Conservation (phyloP, 2,113 vertebrate species). For the Uria aalge region DNA sequence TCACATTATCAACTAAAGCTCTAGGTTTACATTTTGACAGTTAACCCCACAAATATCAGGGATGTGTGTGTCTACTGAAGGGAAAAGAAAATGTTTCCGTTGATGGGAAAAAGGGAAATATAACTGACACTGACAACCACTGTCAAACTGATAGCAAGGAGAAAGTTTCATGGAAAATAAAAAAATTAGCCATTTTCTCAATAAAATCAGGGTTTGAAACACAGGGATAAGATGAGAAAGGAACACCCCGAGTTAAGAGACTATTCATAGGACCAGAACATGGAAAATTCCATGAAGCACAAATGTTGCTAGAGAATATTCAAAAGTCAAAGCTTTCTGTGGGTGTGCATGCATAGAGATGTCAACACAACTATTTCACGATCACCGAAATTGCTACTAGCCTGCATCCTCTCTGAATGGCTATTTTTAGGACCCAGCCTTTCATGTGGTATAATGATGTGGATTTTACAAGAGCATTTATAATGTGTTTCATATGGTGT, state of each 20-base stretch:
- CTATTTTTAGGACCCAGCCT: constrained; percentile 80
- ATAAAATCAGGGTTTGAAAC: neutral
- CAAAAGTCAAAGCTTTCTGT: constrained; percentile 42
- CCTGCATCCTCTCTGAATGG: constrained; percentile 72
- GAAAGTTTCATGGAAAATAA: neutral
- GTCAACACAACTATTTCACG: constrained; percentile 71
- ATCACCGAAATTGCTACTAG: constrained; percentile 75
- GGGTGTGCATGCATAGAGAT: constrained; percentile 37
- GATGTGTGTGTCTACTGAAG: neutral
- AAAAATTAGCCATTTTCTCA: neutral
- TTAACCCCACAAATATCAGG: neutral
- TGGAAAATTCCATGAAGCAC: constrained; percentile 31
- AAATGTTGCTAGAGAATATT: constrained; percentile 29
- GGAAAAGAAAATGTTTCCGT: neutral
- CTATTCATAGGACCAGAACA: neutral
- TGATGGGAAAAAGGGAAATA: neutral
- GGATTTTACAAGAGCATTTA: constrained; percentile 80
- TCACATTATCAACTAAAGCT: neutral
- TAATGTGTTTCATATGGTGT: constrained; percentile 80
- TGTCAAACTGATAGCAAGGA: neutral
- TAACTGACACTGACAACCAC: neutral
- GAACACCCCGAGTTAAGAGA: neutral
- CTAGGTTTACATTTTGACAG: neutral
- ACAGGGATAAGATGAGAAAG: neutral
- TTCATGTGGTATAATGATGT: constrained; percentile 82